Evolutionary conservation across 2,888 invertebrate species (phyloP).

Genomic region (Leptopilina myrica): DNA sequence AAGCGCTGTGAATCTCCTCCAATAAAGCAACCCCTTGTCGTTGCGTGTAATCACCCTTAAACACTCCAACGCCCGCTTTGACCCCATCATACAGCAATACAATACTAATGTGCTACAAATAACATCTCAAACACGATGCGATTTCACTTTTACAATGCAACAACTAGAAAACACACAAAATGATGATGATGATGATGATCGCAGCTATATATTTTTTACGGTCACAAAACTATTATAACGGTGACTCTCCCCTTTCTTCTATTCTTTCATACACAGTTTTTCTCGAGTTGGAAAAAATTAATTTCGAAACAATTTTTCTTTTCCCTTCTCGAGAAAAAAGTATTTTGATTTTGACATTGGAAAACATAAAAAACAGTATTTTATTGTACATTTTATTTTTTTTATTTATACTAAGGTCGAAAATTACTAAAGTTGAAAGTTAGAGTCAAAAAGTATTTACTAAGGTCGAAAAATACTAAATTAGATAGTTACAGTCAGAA

Average conservation of each 20-base stretch:
- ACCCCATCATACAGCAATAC: conserved; percentile 68
- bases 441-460: no score
- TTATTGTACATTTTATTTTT: no score
- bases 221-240: conserved; percentile 10
- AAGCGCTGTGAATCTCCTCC: conserved; percentile 68
- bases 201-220: conserved; percentile 11
- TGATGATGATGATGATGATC: conserved; percentile 41
- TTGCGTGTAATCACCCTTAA: conserved; percentile 76
- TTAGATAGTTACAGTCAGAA: no score
- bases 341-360: no score
- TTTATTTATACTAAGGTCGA: no score
- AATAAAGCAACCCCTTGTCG: conserved; percentile 76
- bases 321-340: no score
- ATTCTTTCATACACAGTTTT: not conserved
- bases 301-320: no score
- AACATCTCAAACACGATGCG: conserved; percentile 74
- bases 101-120: conserved; percentile 76
- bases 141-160: conserved; percentile 73
- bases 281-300: not conserved
- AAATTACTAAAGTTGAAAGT: no score
- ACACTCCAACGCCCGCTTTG: conserved; percentile 74
- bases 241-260: not conserved
- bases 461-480: no score
- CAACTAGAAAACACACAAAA: conserved; percentile 56
- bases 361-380: no score